phyloP scores from a whole-genome alignment of 2,113 vertebrate species.

The Centropristis striata region DNA sequence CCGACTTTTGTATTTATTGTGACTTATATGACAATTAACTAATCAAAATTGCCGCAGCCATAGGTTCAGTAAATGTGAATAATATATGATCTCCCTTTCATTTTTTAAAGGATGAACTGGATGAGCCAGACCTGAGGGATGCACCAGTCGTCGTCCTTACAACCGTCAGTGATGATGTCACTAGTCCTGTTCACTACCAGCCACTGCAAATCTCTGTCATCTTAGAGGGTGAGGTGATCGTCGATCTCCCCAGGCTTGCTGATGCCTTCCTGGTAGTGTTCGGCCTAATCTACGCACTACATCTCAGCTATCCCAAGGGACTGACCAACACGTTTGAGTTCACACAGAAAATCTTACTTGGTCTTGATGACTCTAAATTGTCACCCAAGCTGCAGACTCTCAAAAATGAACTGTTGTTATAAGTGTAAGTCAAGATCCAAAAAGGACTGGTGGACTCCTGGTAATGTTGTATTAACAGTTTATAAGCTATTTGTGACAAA shows the following conservation, averaged over 20 bases:
- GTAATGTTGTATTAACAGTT: no score
- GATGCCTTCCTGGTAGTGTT: constrained; percentile 49
- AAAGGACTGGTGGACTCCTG: no score
- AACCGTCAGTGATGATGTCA: neutral
- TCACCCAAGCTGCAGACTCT: no score
- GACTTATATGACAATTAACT: neutral
- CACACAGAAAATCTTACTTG: constrained; percentile 1
- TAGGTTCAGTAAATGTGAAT: no score
- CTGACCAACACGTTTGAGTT: constrained; percentile 29
- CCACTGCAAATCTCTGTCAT: constrained; percentile 31
- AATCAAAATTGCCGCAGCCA: constrained; percentile 8
- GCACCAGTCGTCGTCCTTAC: constrained; percentile 19
- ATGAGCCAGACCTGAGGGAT: no score
- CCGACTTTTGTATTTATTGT: no score
- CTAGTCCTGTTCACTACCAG: constrained; percentile 20
- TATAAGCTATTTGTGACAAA: no score
- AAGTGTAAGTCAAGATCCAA: no score
- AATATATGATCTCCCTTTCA: no score
- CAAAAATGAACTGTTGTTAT: no score
- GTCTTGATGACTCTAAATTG: no score
- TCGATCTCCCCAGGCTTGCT: constrained; percentile 27
- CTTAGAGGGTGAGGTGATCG: constrained; percentile 25
- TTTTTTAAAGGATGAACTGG: no score
- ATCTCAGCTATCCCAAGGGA: constrained; percentile 28
- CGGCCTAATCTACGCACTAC: constrained; percentile 38